Conservation (phyloP, 1,140 invertebrate species). For the Sinella curviseta region DNA sequence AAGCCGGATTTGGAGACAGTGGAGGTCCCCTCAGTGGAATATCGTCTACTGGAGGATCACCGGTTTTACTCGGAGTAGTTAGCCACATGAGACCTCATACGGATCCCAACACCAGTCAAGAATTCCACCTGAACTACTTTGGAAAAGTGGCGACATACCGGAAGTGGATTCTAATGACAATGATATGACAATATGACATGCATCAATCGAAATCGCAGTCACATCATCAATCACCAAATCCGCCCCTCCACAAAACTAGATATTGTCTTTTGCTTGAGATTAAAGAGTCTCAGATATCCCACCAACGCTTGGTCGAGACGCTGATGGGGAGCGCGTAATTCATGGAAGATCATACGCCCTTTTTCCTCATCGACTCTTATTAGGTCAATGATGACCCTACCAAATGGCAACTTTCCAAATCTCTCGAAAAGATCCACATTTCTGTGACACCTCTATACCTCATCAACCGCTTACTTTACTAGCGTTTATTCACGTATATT, state of each 20-base stretch:
- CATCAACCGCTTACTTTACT: too few relatives aligned
- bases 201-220: too few relatives aligned
- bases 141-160: slow-evolving; percentile 35
- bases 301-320: slow-evolving; percentile 16
- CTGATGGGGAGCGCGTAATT: neutral
- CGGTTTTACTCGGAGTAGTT: slow-evolving; percentile 33
- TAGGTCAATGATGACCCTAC: slow-evolving; percentile 18
- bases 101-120: slow-evolving; percentile 1
- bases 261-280: too few relatives aligned
- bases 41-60: neutral
- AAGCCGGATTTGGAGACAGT: slow-evolving; percentile 44
- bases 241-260: too few relatives aligned
- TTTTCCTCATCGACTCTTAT: neutral
- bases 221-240: too few relatives aligned
- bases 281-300: slow-evolving; percentile 16
- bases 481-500: too few relatives aligned
- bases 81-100: slow-evolving; percentile 38
- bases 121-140: slow-evolving; percentile 41
- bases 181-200: too few relatives aligned
- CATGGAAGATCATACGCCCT: neutral
- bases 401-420: neutral
- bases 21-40: slow-evolving; percentile 33
- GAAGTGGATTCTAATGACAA: slow-evolving; percentile 41
- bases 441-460: too few relatives aligned
- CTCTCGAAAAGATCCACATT: neutral